Evolutionary conservation across 1,140 invertebrate species (phyloP).

Genomic region (Dendrolimus kikuchii): DNA sequence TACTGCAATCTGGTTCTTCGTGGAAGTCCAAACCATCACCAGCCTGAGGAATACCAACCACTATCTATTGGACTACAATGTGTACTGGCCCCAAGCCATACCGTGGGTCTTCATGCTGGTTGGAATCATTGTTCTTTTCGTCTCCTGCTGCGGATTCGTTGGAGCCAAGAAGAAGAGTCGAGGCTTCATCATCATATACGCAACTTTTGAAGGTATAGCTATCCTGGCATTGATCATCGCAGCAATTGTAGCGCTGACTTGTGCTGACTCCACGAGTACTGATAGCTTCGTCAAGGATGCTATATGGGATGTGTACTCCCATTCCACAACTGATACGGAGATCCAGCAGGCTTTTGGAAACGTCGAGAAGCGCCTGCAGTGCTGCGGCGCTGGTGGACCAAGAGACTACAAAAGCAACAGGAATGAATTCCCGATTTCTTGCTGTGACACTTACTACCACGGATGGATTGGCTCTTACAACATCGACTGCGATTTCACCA

Average conservation of each 20-base stretch:
- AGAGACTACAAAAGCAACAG: slow-evolving; percentile 59
- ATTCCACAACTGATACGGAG: slow-evolving; percentile 34
- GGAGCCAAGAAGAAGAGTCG: slow-evolving; percentile 37
- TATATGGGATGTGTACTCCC: slow-evolving; percentile 54
- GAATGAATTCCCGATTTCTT: slow-evolving; percentile 45
- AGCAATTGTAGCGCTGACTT: slow-evolving; percentile 37
- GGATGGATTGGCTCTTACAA: slow-evolving; percentile 45
- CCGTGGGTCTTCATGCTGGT: slow-evolving; percentile 55
- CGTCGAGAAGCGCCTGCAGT: slow-evolving; percentile 52
- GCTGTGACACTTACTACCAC: slow-evolving; percentile 54
- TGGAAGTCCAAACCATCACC: slow-evolving; percentile 47
- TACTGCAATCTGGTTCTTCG: slow-evolving; percentile 52
- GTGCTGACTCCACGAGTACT: slow-evolving; percentile 40
- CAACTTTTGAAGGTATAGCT: slow-evolving; percentile 22
- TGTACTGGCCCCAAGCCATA: slow-evolving; percentile 58
- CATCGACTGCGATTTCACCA: slow-evolving; percentile 54
- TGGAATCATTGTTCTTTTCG: slow-evolving; percentile 36
- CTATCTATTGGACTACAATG: slow-evolving; percentile 54
- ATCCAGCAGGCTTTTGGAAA: slow-evolving; percentile 36
- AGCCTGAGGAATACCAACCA: slow-evolving; percentile 51
- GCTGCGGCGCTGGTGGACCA: slow-evolving; percentile 50
- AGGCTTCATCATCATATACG: slow-evolving; percentile 32
- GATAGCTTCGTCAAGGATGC: slow-evolving; percentile 55
- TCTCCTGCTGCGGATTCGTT: slow-evolving; percentile 42
- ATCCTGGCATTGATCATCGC: slow-evolving; percentile 34